Percentiles rank a stretch among this genome's conserved stretches.
phyloP scores from a whole-genome alignment of 92 coral and sea anemone species.

The Hydrozoanthus gracilis region DNA sequence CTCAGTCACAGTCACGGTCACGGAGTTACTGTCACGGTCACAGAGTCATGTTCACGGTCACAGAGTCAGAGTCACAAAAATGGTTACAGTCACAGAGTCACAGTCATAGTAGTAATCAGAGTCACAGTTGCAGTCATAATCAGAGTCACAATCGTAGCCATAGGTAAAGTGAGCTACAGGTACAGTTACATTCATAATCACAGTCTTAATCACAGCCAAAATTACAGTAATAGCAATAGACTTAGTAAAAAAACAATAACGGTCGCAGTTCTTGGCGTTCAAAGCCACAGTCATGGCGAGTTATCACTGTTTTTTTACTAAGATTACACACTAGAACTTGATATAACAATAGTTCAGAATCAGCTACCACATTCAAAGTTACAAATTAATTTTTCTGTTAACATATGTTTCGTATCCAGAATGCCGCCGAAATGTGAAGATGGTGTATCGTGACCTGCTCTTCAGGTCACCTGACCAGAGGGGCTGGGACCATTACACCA shows the following conservation, averaged over 20 bases:
- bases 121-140: too few species aligned
- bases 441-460: constrained; percentile 36
- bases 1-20: background rate
- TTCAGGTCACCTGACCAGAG: constrained; percentile 20
- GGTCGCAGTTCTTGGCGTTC: too few species aligned
- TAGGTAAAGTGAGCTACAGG: background rate
- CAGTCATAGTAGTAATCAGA: background rate
- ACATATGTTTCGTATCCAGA: background rate
- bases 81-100: background rate
- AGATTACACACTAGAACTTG: background rate
- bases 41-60: background rate
- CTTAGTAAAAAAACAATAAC: too few species aligned
- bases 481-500: constrained; percentile 31
- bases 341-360: background rate
- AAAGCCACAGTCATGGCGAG: too few species aligned
- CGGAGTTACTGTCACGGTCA: background rate
- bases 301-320: too few species aligned
- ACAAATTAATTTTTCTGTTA: background rate
- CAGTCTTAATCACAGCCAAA: background rate
- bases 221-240: too few species aligned
- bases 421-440: constrained; percentile 42
- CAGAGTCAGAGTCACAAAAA: background rate
- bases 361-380: background rate
- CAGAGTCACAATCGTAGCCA: too few species aligned
- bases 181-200: background rate